Evolutionary conservation across 2,888 invertebrate species (phyloP).

Genomic region (Sinohyriopsis cumingii): DNA sequence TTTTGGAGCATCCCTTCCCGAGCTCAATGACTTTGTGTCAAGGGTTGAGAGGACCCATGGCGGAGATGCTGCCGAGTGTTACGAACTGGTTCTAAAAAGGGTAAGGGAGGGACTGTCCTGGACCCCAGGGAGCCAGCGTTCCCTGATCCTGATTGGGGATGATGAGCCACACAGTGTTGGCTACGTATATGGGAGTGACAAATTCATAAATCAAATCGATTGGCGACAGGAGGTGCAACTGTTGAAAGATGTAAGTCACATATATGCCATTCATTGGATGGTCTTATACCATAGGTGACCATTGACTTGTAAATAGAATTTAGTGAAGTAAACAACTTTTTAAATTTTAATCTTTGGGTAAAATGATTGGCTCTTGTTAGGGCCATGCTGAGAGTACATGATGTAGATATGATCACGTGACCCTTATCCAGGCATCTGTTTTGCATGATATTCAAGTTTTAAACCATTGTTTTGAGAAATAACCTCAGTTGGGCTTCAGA

Average conservation of each 20-base stretch:
- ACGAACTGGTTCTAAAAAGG: constrained; percentile 61
- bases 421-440: too few relatives aligned
- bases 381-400: too few relatives aligned
- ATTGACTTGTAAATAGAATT: too few relatives aligned
- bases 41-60: constrained; percentile 54
- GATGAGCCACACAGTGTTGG: constrained; percentile 50
- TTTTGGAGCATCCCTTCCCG: constrained; percentile 50
- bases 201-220: constrained; percentile 46
- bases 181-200: constrained; percentile 40
- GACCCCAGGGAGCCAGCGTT: constrained; percentile 57
- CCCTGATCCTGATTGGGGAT: constrained; percentile 63
- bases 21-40: constrained; percentile 54
- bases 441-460: too few relatives aligned
- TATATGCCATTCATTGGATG: not conserved
- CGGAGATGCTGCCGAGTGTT: constrained; percentile 62
- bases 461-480: too few relatives aligned
- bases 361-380: too few relatives aligned
- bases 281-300: not conserved
- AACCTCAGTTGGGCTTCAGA: too few relatives aligned
- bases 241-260: constrained; percentile 31
- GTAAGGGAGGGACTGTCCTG: constrained; percentile 53
- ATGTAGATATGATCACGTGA: too few relatives aligned
- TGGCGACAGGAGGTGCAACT: constrained; percentile 49
- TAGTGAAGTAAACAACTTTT: too few relatives aligned
- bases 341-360: too few relatives aligned